Conservation (phyloP, 2,113 vertebrate species). For the Ctenomys sociabilis region DNA sequence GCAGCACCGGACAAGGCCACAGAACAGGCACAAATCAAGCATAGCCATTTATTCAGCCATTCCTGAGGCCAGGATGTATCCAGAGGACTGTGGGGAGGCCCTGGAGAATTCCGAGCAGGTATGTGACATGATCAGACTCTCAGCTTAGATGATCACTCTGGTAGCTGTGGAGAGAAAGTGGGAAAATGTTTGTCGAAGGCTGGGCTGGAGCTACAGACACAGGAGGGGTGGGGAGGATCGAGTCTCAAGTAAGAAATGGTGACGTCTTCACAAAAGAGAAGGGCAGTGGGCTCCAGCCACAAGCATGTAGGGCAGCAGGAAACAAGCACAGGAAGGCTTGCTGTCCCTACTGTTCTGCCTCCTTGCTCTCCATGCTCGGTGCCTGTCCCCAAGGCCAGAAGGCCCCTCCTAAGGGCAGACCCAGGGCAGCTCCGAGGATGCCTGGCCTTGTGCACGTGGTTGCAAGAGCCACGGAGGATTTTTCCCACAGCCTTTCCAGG, state of each 20-base stretch:
- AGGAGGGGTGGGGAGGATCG: neutral
- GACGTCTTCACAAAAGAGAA: neutral
- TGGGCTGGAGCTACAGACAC: neutral
- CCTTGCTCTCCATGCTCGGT: too few relatives aligned
- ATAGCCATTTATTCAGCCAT: neutral
- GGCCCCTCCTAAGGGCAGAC: neutral
- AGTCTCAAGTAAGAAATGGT: neutral
- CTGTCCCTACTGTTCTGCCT: rapidly evolving
- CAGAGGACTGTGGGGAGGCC: neutral
- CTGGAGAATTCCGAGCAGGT: neutral
- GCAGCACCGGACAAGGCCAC: rapidly evolving
- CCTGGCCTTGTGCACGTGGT: rapidly evolving
- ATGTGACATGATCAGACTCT: neutral
- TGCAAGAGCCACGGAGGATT: neutral
- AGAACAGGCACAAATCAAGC: neutral
- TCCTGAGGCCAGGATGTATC: neutral
- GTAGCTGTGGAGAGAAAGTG: neutral
- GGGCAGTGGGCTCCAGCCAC: too few relatives aligned
- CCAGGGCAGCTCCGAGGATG: rapidly evolving
- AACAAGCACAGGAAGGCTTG: neutral
- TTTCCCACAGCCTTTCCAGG: neutral
- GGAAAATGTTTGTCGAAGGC: neutral
- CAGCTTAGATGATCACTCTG: neutral
- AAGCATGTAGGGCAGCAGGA: too few relatives aligned
- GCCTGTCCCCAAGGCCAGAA: neutral